Evolutionary conservation across 2,888 invertebrate species (phyloP), one percentile per base, ranked within the genome.

Genomic region (Fissipunctia ypsillon): DNA sequence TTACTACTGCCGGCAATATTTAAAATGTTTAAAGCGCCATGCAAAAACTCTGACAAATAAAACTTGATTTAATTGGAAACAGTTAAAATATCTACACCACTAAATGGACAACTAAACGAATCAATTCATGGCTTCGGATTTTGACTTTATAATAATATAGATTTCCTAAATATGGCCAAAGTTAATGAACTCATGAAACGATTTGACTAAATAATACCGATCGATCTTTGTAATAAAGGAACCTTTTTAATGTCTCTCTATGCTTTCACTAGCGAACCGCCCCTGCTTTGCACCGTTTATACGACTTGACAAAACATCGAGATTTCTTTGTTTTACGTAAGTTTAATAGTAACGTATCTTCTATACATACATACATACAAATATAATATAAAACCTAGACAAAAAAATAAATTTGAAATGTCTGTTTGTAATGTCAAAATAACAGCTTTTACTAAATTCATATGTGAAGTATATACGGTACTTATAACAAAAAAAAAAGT

Each of bases 1-100:
- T 84, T 83, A 85, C 84, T 74, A 72, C 73, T 68, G 59, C 66
- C 57, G 73, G 77, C 73, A 84, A 73, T 43, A 71, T 76, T 78
- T 65, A 41, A 66, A 73, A 64, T 54, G 41, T 22, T 52, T 76
- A 28, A 41, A 22, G 70, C 38, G n/a, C 25, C 28, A 50, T 64
- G 63, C 9, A 19, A 57, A n/a, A 28, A 43, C 2, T 31, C 10
- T 5, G 14, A 69, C 31, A 68, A 5, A 3, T 41, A 7, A 19
- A 38, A 35, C n/a, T 16, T 25, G 35, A 16, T 31, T 64, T 16
- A 9, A 38, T n/a, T n/a, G 59, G 35, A n/a, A 57, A 35, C 22
- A 31, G 22, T 22, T 12, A 31, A 54, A 31, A 31, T 56, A 22
- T 14, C 6, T 1, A 35, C 31, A 35, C n/a, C n/a, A 57, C 12